Percentiles rank a stretch among this genome's conserved stretches.
Evolutionary conservation across 2,888 invertebrate genomes (phyloP).

Genomic region (Tinea trinotella): DNA sequence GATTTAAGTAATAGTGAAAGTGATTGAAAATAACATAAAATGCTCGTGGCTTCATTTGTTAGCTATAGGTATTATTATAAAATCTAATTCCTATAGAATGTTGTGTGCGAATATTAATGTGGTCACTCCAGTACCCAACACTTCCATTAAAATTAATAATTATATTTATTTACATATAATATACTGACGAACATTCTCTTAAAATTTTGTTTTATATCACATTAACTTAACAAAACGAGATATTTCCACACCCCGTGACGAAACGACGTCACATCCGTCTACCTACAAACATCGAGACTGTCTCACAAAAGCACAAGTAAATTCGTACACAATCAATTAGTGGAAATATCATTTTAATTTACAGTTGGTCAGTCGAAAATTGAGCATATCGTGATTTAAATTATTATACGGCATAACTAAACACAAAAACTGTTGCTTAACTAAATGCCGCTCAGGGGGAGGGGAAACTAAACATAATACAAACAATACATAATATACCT

Average conservation of each 20-base stretch:
- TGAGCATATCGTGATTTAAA: slow-evolving; percentile 54
- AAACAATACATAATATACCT: not conserved
- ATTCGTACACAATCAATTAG: slow-evolving; percentile 39
- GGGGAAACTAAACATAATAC: not conserved
- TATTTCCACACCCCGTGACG: slow-evolving; percentile 2
- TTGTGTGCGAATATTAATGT: slow-evolving; percentile 17
- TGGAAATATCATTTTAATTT: slow-evolving; percentile 28
- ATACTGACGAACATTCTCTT: slow-evolving; percentile 4
- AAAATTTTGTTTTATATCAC: slow-evolving; percentile 20
- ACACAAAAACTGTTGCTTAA: slow-evolving; percentile 48
- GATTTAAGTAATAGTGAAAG: not conserved
- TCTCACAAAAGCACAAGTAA: slow-evolving; percentile 18
- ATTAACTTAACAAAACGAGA: slow-evolving; percentile 19
- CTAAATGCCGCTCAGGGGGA: not conserved
- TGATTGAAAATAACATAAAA: not conserved
- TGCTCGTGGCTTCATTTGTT: not conserved
- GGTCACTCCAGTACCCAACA: slow-evolving; percentile 2
- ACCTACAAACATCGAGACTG: slow-evolving; percentile 1
- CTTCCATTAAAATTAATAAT: slow-evolving; percentile 10
- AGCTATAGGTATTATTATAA: slow-evolving; percentile 35
- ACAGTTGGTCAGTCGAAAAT: slow-evolving; percentile 69
- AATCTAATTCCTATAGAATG: slow-evolving; percentile 25
- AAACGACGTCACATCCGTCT: not conserved
- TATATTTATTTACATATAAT: slow-evolving; percentile 20
- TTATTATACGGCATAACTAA: slow-evolving; percentile 45